Base-by-base conservation (phyloP, 2,888 invertebrate species). In the Noctuana brunneofusca region DNA sequence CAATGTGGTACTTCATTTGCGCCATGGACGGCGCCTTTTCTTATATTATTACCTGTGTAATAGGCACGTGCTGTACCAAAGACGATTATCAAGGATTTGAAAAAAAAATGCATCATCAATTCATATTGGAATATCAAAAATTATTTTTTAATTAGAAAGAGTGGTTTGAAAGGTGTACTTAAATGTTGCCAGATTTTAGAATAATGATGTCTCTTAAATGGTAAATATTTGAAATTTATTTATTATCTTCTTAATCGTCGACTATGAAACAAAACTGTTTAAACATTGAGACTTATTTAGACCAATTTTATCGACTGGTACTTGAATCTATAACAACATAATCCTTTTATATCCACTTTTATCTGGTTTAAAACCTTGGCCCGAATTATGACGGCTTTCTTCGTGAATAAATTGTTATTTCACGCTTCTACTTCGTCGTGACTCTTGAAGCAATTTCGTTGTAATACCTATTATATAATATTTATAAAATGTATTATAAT, bases 291-390 rank as follows among this genome's bases (percentile, higher is more conserved):
- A 32, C 18, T 32, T 52, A 22, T 48, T 32, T 18, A 18, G 11
- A 16, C 30, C 11, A 32, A 52, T 32, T 24, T 49, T 52, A 52
- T 52, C 30, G 14, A 53, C 22, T 9, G n/a, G 14, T 56, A 46
- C 46, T 18, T 48, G 32, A 48, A 35, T 48, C 57, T 48, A 57
- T 57, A 57, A 32, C 18, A 24, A 35, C 48, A 35, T 48, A 32
- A 57, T 57, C 22, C 27, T 30, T 35, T 57, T 57, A 56, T n/a
- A 48, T 35, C 57, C 32, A 35, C 22, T 32, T 18, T 57, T 57
- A 35, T 49, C 57, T 58, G 46, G 49, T 24, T 18, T 24, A 49
- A 58, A 58, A 49, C 57, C 57, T 58, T 58, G 57, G 49, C 57
- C 49, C 14, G 20, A 24, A 58, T 58, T 46, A 32, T 9, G 24